These are phyloP conservation scores for Leptodactylus fuscus DNA, from an alignment of 2,113 vertebrate genomes.

Conservation along the genomic window DNA sequence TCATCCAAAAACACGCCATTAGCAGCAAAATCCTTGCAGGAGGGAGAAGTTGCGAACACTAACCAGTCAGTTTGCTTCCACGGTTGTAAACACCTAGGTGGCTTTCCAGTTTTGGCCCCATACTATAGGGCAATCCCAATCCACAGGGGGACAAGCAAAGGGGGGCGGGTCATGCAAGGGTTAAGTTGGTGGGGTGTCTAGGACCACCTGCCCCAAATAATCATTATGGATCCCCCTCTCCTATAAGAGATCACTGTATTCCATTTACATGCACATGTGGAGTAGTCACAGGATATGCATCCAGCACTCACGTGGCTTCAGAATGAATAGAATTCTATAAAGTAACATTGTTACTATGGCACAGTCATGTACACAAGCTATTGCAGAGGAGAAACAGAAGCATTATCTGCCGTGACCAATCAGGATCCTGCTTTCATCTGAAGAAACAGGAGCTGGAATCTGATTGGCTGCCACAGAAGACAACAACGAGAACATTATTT, in stretches of 20 bases:
- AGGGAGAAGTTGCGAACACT: neutral
- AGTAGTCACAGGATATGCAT: neutral
- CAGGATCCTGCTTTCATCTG: neutral
- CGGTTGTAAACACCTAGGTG: no score
- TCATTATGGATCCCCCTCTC: neutral
- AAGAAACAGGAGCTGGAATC: no score
- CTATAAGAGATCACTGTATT: neutral
- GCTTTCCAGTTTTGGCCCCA: neutral
- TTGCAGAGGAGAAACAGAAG: neutral
- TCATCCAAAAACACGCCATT: neutral
- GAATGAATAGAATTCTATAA: constrained; percentile 4
- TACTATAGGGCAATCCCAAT: neutral
- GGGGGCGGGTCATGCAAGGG: neutral
- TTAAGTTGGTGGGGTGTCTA: neutral
- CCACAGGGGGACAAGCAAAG: neutral
- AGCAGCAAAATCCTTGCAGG: neutral
- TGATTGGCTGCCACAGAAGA: neutral
- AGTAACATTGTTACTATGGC: neutral
- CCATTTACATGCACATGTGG: neutral
- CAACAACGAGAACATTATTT: neutral
- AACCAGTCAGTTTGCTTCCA: no score
- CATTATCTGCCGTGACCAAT: neutral
- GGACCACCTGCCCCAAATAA: neutral
- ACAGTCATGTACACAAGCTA: neutral
- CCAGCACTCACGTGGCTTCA: neutral